These are phyloP conservation scores for Clavelina lepadiformis DNA, from an alignment of 23 tunicate species.

Conservation along the genomic window DNA sequence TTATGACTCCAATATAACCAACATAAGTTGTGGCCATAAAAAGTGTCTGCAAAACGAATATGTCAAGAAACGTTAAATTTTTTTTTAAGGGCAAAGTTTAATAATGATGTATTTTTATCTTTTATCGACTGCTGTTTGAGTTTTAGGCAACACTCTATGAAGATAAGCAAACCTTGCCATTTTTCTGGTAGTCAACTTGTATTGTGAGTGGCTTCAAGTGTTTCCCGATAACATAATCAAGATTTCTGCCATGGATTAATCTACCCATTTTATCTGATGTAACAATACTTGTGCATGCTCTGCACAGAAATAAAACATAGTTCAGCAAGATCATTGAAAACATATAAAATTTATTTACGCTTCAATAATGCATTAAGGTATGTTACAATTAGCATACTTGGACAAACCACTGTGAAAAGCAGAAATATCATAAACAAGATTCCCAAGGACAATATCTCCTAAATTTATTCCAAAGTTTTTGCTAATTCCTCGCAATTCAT, in stretches of 20 bases:
- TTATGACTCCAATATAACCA: constrained; percentile 64
- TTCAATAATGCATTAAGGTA: too few relatives aligned
- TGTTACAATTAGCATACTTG: too few relatives aligned
- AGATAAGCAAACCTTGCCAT: constrained; percentile 78
- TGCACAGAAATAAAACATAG: too few relatives aligned
- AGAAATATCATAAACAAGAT: constrained; percentile 61
- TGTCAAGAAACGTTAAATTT: too few relatives aligned
- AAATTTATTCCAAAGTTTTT: constrained; percentile 24
- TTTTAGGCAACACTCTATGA: too few relatives aligned
- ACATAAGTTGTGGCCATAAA: constrained; percentile 64
- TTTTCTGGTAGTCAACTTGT: constrained; percentile 56
- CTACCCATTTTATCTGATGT: constrained; percentile 40
- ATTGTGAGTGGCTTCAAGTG: constrained; percentile 43
- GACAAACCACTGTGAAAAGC: constrained; percentile 38
- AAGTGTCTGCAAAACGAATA: constrained; percentile 34
- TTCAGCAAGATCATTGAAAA: too few relatives aligned
- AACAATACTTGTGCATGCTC: constrained; percentile 94
- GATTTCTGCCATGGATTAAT: constrained; percentile 78
- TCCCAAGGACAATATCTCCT: constrained; percentile 38
- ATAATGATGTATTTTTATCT: too few relatives aligned
- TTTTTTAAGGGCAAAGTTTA: too few relatives aligned
- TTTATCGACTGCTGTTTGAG: too few relatives aligned
- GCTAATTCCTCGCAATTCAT: constrained; percentile 74
- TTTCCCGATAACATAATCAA: constrained; percentile 52
- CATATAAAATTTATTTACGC: too few relatives aligned